These are phyloP conservation scores for Brachycybe producta DNA, from an alignment of 2,888 invertebrate genomes.

Conservation along the genomic window DNA sequence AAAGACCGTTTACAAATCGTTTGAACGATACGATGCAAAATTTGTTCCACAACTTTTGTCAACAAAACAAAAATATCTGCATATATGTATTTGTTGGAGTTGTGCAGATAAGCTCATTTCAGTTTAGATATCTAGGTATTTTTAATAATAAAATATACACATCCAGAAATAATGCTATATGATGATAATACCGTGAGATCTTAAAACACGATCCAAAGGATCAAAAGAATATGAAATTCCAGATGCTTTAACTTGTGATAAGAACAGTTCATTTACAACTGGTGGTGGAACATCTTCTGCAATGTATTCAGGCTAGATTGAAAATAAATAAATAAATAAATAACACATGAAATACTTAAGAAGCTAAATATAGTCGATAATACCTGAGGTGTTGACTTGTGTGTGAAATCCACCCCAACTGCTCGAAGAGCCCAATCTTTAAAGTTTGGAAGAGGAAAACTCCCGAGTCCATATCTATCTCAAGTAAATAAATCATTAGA, in stretches of 20 bases:
- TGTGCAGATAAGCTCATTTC: no score
- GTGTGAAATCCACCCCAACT: constrained; percentile 51
- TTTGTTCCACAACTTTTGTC: no score
- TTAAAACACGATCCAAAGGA: constrained; percentile 68
- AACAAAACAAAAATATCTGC: no score
- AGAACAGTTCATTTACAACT: constrained; percentile 38
- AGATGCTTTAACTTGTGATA: constrained; percentile 43
- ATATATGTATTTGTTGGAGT: no score
- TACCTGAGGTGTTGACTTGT: constrained; percentile 37
- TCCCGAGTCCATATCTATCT: constrained; percentile 68
- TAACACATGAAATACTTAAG: neutral
- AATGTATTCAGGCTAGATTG: constrained; percentile 23
- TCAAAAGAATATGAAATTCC: constrained; percentile 52
- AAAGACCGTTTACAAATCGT: no score
- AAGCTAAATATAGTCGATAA: neutral
- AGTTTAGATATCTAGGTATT: no score
- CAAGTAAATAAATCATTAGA: no score
- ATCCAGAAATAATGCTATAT: no score
- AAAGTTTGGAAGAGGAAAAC: constrained; percentile 59
- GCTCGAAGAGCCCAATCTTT: constrained; percentile 62
- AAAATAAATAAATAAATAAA: constrained; percentile 7
- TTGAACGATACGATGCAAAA: no score
- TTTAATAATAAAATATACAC: no score
- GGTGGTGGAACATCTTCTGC: constrained; percentile 34
- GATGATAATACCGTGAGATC: constrained; percentile 74